Evolutionary conservation across 2,113 vertebrate species (phyloP).

Genomic region (Toxostoma redivivum): DNA sequence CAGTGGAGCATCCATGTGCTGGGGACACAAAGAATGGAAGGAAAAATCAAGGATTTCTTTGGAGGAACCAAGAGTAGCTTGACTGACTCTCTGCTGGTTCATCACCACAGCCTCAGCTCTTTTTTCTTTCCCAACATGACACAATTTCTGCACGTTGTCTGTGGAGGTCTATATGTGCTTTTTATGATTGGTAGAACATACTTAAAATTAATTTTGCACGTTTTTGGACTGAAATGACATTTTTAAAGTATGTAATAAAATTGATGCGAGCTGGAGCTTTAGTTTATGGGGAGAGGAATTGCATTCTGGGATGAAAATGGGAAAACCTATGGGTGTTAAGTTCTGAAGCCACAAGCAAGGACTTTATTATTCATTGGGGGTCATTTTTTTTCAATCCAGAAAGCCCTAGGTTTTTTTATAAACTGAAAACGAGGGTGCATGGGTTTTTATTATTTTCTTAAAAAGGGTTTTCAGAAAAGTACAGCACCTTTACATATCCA

Average conservation of each 20-base stretch:
- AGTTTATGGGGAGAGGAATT: conserved; percentile 2
- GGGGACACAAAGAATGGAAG: not conserved
- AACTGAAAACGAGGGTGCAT: not conserved
- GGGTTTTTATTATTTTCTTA: not conserved
- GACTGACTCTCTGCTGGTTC: rapidly evolving
- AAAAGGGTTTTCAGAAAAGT: not conserved
- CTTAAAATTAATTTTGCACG: not conserved
- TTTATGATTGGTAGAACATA: not conserved
- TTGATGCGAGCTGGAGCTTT: not conserved
- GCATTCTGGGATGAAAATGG: not conserved
- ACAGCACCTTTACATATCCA: not conserved
- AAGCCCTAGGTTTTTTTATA: conserved; percentile 2
- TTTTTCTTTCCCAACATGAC: not conserved
- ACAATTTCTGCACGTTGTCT: not conserved
- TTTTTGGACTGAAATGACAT: conserved; percentile 5
- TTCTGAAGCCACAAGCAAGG: conserved; percentile 24
- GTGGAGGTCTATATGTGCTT: not conserved
- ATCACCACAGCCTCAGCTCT: not conserved
- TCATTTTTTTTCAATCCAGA: not conserved
- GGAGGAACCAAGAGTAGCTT: not conserved
- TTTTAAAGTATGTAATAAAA: not conserved
- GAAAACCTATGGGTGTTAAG: not conserved
- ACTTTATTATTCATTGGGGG: not conserved
- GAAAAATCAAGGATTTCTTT: not conserved
- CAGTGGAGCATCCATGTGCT: rapidly evolving